Base-by-base conservation (phyloP, 2,888 invertebrate genomes). In the Plagodis dolabraria region DNA sequence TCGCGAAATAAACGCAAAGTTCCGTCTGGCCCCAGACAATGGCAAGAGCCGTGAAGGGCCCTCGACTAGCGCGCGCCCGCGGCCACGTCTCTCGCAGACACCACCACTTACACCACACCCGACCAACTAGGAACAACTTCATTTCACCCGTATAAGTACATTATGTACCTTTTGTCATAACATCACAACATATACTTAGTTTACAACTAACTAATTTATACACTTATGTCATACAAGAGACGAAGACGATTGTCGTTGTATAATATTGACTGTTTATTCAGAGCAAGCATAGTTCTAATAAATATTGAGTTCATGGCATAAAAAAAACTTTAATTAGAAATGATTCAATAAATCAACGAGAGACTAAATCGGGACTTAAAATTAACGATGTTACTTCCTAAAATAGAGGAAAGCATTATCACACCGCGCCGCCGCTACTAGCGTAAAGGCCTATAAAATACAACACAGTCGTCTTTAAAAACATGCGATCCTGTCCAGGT, bases 51-150 rank as follows among this genome's bases (percentile, higher is more conserved):
- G 46, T 47, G 7, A 22, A 57, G 57, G 11, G 8, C 51, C 47
- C 57, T 57, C 49, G 46, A 57, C 56, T 47, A 40, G 46, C 50
- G 50, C 49, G 5, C 55, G 45, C 44, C 44, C 55, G 33, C 46
- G 49, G 49, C 47, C 51, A n/a, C 52, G 47, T 10, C 47, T 44
- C 35, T 10, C 36, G 34, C 51, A 51, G 44, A 10, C 45, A 44
- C 52, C 36, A 34, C 50, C 52, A 45, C 52, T 45, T 46, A 35
- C 45, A 36, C 52, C 12, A 40, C 40, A 50, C 33, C 49, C 49
- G 10, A 7, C 12, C 49, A 33, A 10, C 49, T 49, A 9, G 5
- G 22, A 9, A 42, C 7, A 22, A 6, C 11, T 33, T 2, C 40
- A n/a, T 22, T 45, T 7, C 33, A 22, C 51, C 42, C n/a, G 35